Conservation (phyloP, 2,797 vertebrate genomes). For the Anguilla obscura region DNA sequence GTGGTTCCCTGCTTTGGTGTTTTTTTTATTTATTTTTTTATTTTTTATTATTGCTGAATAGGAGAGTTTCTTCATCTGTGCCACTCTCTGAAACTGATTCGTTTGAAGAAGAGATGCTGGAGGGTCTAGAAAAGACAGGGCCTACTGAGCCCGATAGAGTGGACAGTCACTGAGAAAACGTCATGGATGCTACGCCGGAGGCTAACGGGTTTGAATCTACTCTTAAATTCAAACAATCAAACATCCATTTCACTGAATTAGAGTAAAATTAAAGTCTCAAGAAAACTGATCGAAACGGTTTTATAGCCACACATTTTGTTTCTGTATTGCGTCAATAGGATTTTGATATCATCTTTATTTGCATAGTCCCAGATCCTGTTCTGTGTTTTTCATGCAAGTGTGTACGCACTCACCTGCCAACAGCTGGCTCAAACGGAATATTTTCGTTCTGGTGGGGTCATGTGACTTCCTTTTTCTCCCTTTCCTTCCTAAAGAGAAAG, state of each 20-base stretch:
- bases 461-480: neutral
- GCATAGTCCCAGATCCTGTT: neutral
- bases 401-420: neutral
- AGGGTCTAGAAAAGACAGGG: neutral
- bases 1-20: neutral
- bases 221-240: neutral
- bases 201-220: neutral
- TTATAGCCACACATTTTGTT: neutral
- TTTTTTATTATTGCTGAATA: neutral
- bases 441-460: neutral
- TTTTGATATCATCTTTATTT: neutral
- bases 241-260: neutral
- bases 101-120: neutral
- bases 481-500: neutral
- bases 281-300: neutral
- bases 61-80: neutral
- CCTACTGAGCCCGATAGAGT: neutral
- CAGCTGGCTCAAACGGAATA: constrained; percentile 3
- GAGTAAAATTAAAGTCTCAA: neutral
- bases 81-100: neutral
- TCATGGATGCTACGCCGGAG: neutral
- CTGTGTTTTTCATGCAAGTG: neutral
- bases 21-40: neutral
- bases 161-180: neutral
- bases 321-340: neutral